Conservation (phyloP, 2,888 invertebrate species). For the Agrotis puta region DNA sequence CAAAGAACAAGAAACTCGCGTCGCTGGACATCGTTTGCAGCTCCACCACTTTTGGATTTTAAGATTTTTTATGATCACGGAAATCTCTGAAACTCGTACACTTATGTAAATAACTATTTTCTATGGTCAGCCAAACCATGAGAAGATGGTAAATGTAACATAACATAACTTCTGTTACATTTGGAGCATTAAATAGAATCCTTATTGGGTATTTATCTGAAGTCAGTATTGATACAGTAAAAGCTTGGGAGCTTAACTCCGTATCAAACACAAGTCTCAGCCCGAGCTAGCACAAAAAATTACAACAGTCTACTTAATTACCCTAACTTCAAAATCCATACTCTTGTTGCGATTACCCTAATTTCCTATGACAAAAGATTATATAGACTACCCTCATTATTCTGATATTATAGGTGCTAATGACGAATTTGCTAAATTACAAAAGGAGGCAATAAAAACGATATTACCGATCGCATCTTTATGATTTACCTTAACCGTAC, state of each 20-base stretch:
- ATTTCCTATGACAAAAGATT: constrained; percentile 39
- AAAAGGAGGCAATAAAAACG: constrained; percentile 63
- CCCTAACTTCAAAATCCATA: constrained; percentile 28
- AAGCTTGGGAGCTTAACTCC: constrained; percentile 13
- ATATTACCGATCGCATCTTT: constrained; percentile 65
- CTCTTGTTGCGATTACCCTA: constrained; percentile 15
- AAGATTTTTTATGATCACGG: constrained; percentile 47
- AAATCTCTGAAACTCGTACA: neutral
- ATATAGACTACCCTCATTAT: constrained; percentile 28
- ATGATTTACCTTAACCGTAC: constrained; percentile 65
- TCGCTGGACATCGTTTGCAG: constrained; percentile 78
- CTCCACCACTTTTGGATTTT: constrained; percentile 71
- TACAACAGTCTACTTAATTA: constrained; percentile 32
- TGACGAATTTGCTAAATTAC: constrained; percentile 61
- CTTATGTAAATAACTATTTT: too few species aligned
- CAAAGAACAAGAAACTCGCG: constrained; percentile 81
- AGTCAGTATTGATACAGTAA: constrained; percentile 20
- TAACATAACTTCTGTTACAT: neutral
- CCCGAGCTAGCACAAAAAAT: constrained; percentile 27
- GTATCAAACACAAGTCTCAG: neutral
- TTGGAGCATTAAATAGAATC: neutral
- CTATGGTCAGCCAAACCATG: neutral
- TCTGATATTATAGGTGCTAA: constrained; percentile 43
- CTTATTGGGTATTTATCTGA: constrained; percentile 10
- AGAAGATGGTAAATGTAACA: neutral